Conservation (phyloP, 1,140 invertebrate species). For the Euwallacea similis region DNA sequence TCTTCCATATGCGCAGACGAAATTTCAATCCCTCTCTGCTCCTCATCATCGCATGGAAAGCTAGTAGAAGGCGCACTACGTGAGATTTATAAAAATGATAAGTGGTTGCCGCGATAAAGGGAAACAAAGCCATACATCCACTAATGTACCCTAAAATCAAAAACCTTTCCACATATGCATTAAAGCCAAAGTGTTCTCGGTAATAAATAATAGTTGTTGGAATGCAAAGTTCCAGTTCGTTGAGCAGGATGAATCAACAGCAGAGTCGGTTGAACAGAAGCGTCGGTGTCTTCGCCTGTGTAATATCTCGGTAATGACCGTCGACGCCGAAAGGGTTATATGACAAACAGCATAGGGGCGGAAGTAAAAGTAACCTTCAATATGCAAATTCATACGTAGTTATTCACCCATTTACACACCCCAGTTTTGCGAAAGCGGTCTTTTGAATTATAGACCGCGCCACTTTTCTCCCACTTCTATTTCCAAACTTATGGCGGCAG, state of each 20-base stretch:
- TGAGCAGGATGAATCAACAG: constrained; percentile 37
- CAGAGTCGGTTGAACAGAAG: constrained; percentile 30
- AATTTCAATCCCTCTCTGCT: no score
- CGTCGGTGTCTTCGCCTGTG: constrained; percentile 35
- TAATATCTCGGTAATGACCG: constrained; percentile 49
- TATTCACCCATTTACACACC: constrained; percentile 52
- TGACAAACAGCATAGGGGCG: constrained; percentile 52
- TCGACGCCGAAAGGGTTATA: constrained; percentile 49
- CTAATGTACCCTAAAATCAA: constrained; percentile 6
- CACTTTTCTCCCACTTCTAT: constrained; percentile 14
- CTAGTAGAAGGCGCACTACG: no score
- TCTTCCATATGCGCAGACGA: no score
- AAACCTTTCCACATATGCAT: constrained; percentile 21
- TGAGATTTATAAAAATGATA: neutral
- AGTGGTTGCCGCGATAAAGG: neutral
- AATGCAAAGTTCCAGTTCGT: constrained; percentile 25
- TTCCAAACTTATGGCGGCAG: constrained; percentile 23
- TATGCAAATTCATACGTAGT: constrained; percentile 50
- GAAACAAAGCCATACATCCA: neutral
- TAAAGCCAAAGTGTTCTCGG: constrained; percentile 25
- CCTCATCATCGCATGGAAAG: no score
- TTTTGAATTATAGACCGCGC: constrained; percentile 29
- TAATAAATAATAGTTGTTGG: constrained; percentile 28
- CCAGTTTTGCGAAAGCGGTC: constrained; percentile 31
- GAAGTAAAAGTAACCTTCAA: constrained; percentile 52